Evolutionary conservation across 2,888 invertebrate species (phyloP), one percentile per base, ranked within the genome.

Genomic region (Platycnemis pennipes): DNA sequence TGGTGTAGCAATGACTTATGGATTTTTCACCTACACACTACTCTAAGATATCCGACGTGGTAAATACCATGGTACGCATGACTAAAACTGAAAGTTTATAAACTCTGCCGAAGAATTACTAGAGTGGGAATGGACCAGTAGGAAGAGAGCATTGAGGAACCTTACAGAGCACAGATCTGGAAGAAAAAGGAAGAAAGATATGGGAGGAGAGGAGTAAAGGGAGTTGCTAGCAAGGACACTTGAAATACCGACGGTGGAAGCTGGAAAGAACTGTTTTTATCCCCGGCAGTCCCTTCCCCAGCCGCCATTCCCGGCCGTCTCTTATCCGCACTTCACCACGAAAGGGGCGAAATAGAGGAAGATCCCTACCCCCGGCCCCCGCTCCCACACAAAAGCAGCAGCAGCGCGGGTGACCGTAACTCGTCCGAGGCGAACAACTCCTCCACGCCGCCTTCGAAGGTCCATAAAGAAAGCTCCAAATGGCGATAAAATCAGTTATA

Each of bases 401-500:
- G 63, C 63, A 89, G 56, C 49, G 63, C n/a, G 91, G 91, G 44
- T n/a, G 63, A 89, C 91, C 91, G 91, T 91, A 91, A 91, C 91
- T 91, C 63, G 91, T 91, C 44, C 53, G 56, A 63, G 69, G 44
- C 63, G 44, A 91, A 91, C 91, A 91, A 63, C 91, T 91, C 63
- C 91, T 91, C 91, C 91, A 4, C 56, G 91, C 69, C 91, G 91
- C 63, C 91, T 42, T 44, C 63, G 44, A 63, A 77, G 91, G 91
- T 91, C 91, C 91, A 91, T 91, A 91, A 91, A 91, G 91, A 69
- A 91, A 91, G 91, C 44, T 63, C 91, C 63, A 91, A 91, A 91
- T 91, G 91, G 91, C 63, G 91, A 91, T 91, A 91, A 91, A 91
- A 91, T 91, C 91, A 91, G 91, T 91, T 91, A 91, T 91, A 91